Evolutionary conservation across 2,113 vertebrate species (phyloP).

Genomic region (Heloderma charlesbogerti): DNA sequence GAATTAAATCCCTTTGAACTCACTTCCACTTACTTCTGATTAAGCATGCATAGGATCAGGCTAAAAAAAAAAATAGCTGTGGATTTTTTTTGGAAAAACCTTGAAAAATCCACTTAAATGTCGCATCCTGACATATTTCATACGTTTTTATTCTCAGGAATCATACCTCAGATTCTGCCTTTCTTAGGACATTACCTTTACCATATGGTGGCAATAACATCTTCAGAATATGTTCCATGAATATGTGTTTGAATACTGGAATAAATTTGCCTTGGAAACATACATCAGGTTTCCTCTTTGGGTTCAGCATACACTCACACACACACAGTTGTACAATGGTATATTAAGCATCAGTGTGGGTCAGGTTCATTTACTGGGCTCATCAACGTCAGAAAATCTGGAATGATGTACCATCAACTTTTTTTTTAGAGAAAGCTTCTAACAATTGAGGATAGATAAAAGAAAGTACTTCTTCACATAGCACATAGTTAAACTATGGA

Average conservation of each 20-base stretch:
- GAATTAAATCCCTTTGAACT: background rate
- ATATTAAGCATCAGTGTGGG: slow-evolving; percentile 20
- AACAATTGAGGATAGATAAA: too few relatives aligned
- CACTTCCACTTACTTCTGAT: background rate
- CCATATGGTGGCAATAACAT: slow-evolving; percentile 36
- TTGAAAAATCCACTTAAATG: background rate
- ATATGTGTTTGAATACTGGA: slow-evolving; percentile 38
- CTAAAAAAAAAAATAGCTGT: background rate
- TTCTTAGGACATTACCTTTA: slow-evolving; percentile 13
- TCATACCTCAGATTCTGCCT: slow-evolving; percentile 30
- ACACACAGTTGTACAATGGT: background rate
- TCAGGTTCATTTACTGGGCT: slow-evolving; percentile 46
- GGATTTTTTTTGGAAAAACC: background rate
- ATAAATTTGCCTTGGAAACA: slow-evolving; percentile 41
- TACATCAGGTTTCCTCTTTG: background rate
- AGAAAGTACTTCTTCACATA: too few relatives aligned
- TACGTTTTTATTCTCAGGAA: background rate
- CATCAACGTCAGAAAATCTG: slow-evolving; percentile 54
- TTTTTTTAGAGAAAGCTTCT: slow-evolving; percentile 1
- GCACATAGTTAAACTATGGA: too few relatives aligned
- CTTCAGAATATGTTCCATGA: slow-evolving; percentile 12
- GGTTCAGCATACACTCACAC: background rate
- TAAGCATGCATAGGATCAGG: background rate
- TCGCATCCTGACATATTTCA: background rate
- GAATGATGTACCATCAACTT: slow-evolving; percentile 45